phyloP scores from a whole-genome alignment of 2,888 invertebrate genomes.

The Chesias legatella region DNA sequence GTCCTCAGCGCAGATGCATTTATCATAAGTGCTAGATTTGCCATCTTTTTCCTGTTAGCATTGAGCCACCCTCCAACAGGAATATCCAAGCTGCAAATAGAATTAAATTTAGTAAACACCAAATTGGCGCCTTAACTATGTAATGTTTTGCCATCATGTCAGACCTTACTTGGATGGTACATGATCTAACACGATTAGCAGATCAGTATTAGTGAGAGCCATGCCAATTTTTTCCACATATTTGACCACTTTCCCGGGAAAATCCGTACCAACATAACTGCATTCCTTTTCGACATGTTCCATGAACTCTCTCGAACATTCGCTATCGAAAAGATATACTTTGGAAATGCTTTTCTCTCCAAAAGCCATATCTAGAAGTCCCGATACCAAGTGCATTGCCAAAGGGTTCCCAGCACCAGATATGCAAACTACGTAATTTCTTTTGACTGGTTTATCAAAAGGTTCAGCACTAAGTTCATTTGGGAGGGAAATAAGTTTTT shows the following conservation, averaged over 20 bases:
- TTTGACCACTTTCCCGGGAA: slow-evolving; percentile 54
- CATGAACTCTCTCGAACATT: slow-evolving; percentile 47
- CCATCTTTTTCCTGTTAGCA: slow-evolving; percentile 55
- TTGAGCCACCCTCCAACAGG: slow-evolving; percentile 62
- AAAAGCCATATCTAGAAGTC: slow-evolving; percentile 46
- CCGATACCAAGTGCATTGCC: slow-evolving; percentile 56
- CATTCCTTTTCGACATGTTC: slow-evolving; percentile 57
- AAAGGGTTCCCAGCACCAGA: slow-evolving; percentile 55
- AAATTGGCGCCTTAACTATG: background rate
- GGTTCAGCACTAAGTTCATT: slow-evolving; percentile 10
- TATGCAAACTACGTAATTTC: slow-evolving; percentile 50
- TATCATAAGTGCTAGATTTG: slow-evolving; percentile 65
- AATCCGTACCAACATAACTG: slow-evolving; percentile 45
- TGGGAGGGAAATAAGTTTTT: slow-evolving; percentile 14
- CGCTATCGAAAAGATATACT: slow-evolving; percentile 56
- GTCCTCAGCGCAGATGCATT: slow-evolving; percentile 68
- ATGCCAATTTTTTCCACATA: slow-evolving; percentile 63
- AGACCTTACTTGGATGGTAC: slow-evolving; percentile 52
- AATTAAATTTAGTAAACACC: background rate
- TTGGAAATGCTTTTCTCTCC: slow-evolving; percentile 46
- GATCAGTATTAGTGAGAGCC: slow-evolving; percentile 69
- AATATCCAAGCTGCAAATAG: slow-evolving; percentile 41
- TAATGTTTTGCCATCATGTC: background rate
- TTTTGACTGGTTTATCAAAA: slow-evolving; percentile 25
- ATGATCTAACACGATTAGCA: slow-evolving; percentile 76